A percentile compares a stretch with the other conserved stretches of the same genome.
Conservation (phyloP, 2,888 invertebrate genomes). For the Metopia argyrocephala region DNA sequence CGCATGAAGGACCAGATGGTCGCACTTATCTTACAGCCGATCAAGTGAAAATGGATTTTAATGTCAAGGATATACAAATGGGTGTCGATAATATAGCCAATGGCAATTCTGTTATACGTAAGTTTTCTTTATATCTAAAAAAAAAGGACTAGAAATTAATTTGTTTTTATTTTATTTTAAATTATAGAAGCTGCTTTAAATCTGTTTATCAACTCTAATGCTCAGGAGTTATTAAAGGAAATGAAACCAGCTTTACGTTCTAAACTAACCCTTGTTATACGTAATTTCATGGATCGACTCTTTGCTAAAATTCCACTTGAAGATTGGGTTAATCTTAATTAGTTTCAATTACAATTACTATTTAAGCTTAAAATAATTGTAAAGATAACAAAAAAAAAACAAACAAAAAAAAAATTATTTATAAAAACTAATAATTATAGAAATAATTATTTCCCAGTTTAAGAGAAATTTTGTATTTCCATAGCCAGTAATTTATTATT, state of each 20-base stretch:
- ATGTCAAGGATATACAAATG: constrained; percentile 89
- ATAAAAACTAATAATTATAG: constrained; percentile 27
- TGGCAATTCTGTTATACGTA: constrained; percentile 88
- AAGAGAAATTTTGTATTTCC: constrained; percentile 18
- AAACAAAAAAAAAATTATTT: neutral
- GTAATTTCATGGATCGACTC: constrained; percentile 85
- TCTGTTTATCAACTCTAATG: constrained; percentile 91
- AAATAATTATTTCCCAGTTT: constrained; percentile 37
- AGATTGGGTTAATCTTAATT: constrained; percentile 82
- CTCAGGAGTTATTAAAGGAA: constrained; percentile 90
- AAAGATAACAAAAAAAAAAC: neutral
- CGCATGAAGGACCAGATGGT: constrained; percentile 81
- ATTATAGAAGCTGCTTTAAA: constrained; percentile 88
- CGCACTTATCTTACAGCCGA: constrained; percentile 85
- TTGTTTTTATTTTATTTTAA: neutral
- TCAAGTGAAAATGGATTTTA: constrained; percentile 91
- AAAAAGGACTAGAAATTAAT: too few species aligned
- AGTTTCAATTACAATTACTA: constrained; percentile 41
- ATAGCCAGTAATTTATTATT: constrained; percentile 35
- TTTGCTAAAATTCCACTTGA: constrained; percentile 88
- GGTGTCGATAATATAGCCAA: constrained; percentile 91
- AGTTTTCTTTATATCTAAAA: too few species aligned
- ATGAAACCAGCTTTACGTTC: constrained; percentile 91
- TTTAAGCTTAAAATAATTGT: constrained; percentile 35
- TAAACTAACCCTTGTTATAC: constrained; percentile 87